Conservation (phyloP, 1,140 invertebrate genomes). For the Colletes latitarsis region DNA sequence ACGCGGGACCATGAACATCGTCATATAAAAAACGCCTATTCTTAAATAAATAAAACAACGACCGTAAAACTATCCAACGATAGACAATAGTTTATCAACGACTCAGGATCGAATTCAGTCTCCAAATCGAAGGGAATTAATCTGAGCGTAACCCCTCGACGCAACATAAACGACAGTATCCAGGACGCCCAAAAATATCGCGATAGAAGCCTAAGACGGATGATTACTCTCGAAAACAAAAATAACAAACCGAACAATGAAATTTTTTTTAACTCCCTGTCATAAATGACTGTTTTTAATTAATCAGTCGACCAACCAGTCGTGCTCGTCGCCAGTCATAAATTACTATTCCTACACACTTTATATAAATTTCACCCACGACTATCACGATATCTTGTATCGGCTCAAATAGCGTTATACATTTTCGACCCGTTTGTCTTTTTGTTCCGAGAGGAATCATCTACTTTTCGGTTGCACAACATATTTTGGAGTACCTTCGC, state of each 20-base stretch:
- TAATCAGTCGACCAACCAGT: too few relatives aligned
- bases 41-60: constrained; percentile 37
- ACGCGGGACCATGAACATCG: background rate
- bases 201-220: background rate
- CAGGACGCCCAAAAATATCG: constrained; percentile 2
- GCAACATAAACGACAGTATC: constrained; percentile 25
- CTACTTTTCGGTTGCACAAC: background rate
- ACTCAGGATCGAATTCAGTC: constrained; percentile 32
- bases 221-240: background rate
- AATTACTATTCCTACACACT: too few relatives aligned
- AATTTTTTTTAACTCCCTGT: too few relatives aligned
- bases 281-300: too few relatives aligned
- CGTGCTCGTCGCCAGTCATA: too few relatives aligned
- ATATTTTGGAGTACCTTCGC: background rate
- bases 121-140: constrained; percentile 48
- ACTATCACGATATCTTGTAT: too few relatives aligned
- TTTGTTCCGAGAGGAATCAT: background rate
- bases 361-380: too few relatives aligned
- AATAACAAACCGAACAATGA: background rate
- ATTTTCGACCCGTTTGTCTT: background rate
- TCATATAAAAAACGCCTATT: background rate
- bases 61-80: constrained; percentile 32
- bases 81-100: constrained; percentile 38
- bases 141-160: constrained; percentile 13
- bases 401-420: too few relatives aligned